Base-by-base conservation (phyloP, 2,797 vertebrate genomes). In the Orientallactaga sibirica region DNA sequence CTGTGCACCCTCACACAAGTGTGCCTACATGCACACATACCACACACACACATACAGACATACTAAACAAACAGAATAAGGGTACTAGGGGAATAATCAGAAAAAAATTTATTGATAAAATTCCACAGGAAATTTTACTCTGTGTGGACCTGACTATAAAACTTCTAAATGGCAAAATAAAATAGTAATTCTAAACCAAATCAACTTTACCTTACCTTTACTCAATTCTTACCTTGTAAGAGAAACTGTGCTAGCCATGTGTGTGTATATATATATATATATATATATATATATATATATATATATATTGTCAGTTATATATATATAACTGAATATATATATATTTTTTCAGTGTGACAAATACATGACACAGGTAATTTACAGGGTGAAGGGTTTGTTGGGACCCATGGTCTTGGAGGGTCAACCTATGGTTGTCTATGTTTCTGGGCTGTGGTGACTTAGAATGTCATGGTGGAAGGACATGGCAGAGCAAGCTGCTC, bases 101-200 rank as follows among this genome's bases (percentile, higher is more conserved):
- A 27, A 90, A 4, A 93, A 41, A 79, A 1, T 0, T 6, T 74
- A 20, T 78, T 83, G 52, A 64, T 70, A 25, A 88, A 68, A 6
- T 88, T 33, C 78, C 70, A 88, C 92, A 88, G 22, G 61, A 95
- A 88, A 89, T 66, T 48, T 66, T 24, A 41, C 33, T 19, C 5
- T 37, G n/a, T 77, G 91, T 52, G 41, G 11, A 71, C 37, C 43
- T 88, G n/a, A 82, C 29, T 37, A n/a, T 80, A 76, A 93, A 83
- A 89, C 70, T 93, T 92, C n/a, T 75, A 33, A 86, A 41, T 86
- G 62, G 18, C 12, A 90, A 88, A 96, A 91, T 64, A 48, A 87
- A 90, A 95, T 86, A 68, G 94, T 86, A 68, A 92, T 76, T 86
- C 73, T n/a, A 92, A 85, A 90, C 73, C 75, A 86, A 79, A 3